Evolutionary conservation across 2,888 invertebrate species (phyloP), one percentile per base, ranked within the genome.

Genomic region (Ectemnius lituratus): DNA sequence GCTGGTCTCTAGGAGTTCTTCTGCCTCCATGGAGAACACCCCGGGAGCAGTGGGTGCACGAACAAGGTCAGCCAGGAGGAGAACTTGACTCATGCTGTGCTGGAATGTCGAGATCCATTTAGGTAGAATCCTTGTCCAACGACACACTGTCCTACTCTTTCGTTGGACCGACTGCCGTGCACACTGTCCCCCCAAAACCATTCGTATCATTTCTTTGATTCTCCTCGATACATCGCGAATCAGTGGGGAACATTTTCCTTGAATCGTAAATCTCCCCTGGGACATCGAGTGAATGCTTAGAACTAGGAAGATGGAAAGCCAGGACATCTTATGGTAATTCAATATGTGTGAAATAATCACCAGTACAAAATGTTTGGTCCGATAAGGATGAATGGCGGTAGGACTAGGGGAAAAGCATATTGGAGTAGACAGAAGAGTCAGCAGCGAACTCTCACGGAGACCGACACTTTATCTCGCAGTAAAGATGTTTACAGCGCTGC

Each of bases 401-500:
- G 23, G 47, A 62, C 64, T 57, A 68, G 46, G 60, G 58, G 4
- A 52, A 52, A 37, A 37, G 37, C 71, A 47, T 52, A 73, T 68
- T 73, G 61, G 70, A 58, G 67, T 63, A 73, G 65, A 68, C 75
- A 65, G 61, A 23, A 49, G 69, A 66, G 65, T 62, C 59, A 37
- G 27, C 60, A 67, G 49, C 16, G 8, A 52, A 52, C 52, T 68
- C 78, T 52, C 78, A 76, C 78, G 70, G 79, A 37, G 37, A 37
- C 37, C 37, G 37, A 74, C 77, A 83, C 83, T 87, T 37, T 89
- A 89, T 89, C 89, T 85, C 84, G 86, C 88, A 88, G 88, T 89
- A 88, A 89, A 89, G 89, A 89, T 88, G 89, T 89, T 89, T 89
- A 89, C 89, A 88, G 88, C 88, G 79, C 37, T 37, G 37, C 84